Conservation (phyloP, 2,797 vertebrate species). For the Pempheris klunzingeri region DNA sequence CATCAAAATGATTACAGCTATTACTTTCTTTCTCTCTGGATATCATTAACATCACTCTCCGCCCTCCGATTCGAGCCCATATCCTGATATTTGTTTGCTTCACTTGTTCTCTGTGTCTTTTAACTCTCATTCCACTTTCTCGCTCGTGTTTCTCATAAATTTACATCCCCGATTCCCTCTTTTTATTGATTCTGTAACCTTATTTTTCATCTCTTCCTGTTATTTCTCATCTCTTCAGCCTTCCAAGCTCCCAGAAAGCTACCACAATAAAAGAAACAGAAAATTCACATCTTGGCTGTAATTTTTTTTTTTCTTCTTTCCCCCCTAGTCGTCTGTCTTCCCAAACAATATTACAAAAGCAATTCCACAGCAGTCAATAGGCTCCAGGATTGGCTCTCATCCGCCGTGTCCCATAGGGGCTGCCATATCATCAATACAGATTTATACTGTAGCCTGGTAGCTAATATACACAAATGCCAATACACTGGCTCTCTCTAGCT, state of each 20-base stretch:
- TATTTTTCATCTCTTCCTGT: slow-evolving; percentile 30
- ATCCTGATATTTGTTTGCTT: background rate
- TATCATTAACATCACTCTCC: slow-evolving; percentile 1
- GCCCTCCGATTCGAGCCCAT: background rate
- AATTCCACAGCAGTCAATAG: slow-evolving; percentile 86
- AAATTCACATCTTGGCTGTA: slow-evolving; percentile 66
- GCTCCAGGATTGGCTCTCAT: slow-evolving; percentile 82
- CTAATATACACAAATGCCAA: slow-evolving; percentile 87
- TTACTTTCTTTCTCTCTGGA: slow-evolving; percentile 17
- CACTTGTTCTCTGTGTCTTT: background rate
- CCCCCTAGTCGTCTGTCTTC: slow-evolving; percentile 78
- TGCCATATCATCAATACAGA: slow-evolving; percentile 87
- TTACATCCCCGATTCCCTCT: slow-evolving; percentile 16
- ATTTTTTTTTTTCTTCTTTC: slow-evolving; percentile 46
- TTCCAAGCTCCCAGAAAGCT: slow-evolving; percentile 47
- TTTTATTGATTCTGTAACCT: slow-evolving; percentile 49
- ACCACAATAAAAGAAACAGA: slow-evolving; percentile 71
- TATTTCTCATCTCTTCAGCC: slow-evolving; percentile 53
- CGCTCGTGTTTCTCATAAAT: slow-evolving; percentile 23
- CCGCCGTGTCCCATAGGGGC: slow-evolving; percentile 76
- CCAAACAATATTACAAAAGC: slow-evolving; percentile 88
- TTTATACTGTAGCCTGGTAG: slow-evolving; percentile 83
- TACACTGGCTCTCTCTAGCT: slow-evolving; percentile 62
- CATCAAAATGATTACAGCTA: slow-evolving; percentile 34
- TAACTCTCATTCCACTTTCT: background rate